Evolutionary conservation across 2,113 vertebrate species (phyloP).

Genomic region (Edolisoma coerulescens): DNA sequence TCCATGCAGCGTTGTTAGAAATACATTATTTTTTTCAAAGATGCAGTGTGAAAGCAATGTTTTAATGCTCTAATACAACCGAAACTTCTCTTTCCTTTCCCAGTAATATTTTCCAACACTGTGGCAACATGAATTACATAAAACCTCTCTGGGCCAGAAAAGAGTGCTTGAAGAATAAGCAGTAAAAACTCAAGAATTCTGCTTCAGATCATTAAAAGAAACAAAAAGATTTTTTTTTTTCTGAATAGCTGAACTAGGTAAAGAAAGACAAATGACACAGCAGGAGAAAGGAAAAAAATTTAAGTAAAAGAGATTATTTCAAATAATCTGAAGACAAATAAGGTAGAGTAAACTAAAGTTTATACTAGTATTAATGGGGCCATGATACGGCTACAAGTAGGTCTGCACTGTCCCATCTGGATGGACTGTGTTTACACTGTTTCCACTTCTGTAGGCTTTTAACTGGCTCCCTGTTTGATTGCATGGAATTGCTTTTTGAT

Average conservation of each 20-base stretch:
- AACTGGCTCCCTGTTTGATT: neutral
- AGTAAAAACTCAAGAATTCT: neutral
- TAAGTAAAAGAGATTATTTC: neutral
- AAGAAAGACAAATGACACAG: neutral
- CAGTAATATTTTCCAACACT: conserved; percentile 15
- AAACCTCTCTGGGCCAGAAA: neutral
- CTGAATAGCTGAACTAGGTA: neutral
- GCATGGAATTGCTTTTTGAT: neutral
- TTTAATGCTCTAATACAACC: neutral
- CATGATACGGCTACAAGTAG: neutral
- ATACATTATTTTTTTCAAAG: conserved; percentile 36
- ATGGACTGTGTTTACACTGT: neutral
- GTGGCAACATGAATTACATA: neutral
- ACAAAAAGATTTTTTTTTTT: neutral
- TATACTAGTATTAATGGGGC: neutral
- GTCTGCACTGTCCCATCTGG: neutral
- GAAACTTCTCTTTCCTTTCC: neutral
- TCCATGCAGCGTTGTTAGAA: neutral
- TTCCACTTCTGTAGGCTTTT: neutral
- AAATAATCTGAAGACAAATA: neutral
- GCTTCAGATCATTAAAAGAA: neutral
- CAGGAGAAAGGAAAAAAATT: neutral
- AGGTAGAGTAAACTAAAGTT: neutral
- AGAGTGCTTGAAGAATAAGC: neutral
- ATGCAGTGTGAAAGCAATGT: conserved; percentile 1